phyloP scores from a whole-genome alignment of 1,140 invertebrate species.

The Lepidurus apus region DNA sequence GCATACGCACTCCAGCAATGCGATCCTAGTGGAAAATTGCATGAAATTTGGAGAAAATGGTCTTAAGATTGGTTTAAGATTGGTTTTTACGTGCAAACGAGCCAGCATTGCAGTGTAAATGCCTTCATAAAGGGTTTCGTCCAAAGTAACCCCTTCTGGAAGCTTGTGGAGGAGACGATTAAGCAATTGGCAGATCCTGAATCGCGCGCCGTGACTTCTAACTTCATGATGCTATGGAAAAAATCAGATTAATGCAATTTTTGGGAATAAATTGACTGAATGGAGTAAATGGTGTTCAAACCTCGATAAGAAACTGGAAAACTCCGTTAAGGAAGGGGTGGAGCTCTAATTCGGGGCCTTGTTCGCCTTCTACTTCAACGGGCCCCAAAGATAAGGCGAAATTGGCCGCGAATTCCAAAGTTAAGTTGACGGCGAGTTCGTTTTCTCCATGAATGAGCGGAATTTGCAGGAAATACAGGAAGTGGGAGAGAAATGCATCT shows the following conservation, averaged over 20 bases:
- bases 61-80: too few species aligned
- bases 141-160: conserved; percentile 67
- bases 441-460: conserved; percentile 53
- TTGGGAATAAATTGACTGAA: background rate
- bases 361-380: conserved; percentile 44
- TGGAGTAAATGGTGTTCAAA: conserved; percentile 41
- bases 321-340: conserved; percentile 45
- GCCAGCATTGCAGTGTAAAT: conserved; percentile 64
- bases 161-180: conserved; percentile 65
- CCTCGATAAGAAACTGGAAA: conserved; percentile 52
- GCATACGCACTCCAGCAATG: conserved; percentile 64
- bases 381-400: conserved; percentile 52
- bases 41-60: too few species aligned
- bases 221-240: conserved; percentile 51
- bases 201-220: conserved; percentile 57
- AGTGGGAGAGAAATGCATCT: conserved; percentile 33
- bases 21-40: conserved; percentile 51
- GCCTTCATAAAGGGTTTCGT: conserved; percentile 67
- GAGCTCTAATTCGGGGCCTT: background rate
- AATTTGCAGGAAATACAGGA: conserved; percentile 38
- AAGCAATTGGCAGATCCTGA: conserved; percentile 66
- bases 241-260: background rate
- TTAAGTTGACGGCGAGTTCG: conserved; percentile 57
- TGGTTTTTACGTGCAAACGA: conserved; percentile 49
- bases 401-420: conserved; percentile 59